Evolutionary conservation across 2,797 vertebrate genomes (phyloP).

Genomic region (Muscicapa comitata): DNA sequence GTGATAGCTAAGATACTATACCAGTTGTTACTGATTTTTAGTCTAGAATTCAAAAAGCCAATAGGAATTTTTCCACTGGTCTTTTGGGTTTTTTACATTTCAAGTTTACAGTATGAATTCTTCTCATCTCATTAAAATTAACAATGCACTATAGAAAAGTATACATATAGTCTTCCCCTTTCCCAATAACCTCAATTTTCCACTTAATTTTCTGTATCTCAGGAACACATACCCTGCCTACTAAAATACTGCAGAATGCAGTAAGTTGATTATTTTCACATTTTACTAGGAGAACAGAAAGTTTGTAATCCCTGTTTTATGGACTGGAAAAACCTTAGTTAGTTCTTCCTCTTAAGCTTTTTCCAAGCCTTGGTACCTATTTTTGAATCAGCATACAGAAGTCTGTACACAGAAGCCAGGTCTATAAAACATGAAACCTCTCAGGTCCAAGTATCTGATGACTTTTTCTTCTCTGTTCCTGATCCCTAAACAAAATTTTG

Average conservation of each 20-base stretch:
- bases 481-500: background rate
- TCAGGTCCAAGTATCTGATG: background rate
- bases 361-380: background rate
- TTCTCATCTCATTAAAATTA: background rate
- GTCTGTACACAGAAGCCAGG: fast-evolving
- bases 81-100: background rate
- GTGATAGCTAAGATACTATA: background rate
- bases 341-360: background rate
- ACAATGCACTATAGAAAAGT: background rate
- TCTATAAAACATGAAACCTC: background rate
- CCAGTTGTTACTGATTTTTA: background rate
- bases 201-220: background rate
- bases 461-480: background rate
- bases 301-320: background rate
- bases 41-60: background rate
- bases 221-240: background rate
- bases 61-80: background rate
- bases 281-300: background rate
- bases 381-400: background rate
- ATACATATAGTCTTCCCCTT: background rate
- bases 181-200: background rate
- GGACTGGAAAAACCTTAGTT: background rate
- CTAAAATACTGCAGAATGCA: background rate
- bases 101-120: background rate
- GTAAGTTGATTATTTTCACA: background rate